Conservation (phyloP, 2,797 vertebrate genomes). For the Acridotheres tristis region DNA sequence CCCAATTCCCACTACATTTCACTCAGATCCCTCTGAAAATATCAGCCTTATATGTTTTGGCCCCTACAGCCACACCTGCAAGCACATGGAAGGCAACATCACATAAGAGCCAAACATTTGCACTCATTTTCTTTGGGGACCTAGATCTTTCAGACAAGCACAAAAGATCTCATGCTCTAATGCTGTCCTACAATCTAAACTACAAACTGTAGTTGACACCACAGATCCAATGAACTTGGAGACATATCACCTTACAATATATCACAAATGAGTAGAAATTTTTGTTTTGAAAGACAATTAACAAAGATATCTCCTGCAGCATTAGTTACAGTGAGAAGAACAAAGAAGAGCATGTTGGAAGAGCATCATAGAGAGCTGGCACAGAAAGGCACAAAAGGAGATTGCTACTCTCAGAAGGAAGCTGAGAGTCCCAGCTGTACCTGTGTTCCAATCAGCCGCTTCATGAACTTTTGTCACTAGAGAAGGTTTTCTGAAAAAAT, state of each 20-base stretch:
- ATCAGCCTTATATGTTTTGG: neutral
- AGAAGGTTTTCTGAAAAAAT: conserved; percentile 20
- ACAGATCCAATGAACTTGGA: neutral
- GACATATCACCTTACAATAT: fast-evolving
- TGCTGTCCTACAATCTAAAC: neutral
- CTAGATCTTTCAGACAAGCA: neutral
- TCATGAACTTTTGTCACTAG: neutral
- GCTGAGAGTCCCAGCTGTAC: neutral
- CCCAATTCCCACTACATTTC: neutral
- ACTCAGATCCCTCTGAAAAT: neutral
- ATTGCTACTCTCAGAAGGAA: neutral
- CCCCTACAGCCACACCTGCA: neutral
- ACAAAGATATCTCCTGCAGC: neutral
- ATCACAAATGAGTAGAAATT: neutral
- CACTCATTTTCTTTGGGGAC: neutral
- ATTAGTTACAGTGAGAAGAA: neutral
- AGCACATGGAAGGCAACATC: neutral
- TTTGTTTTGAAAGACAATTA: neutral
- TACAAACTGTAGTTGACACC: neutral
- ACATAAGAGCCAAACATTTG: neutral
- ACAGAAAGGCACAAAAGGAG: neutral
- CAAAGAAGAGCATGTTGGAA: neutral
- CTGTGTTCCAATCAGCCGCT: neutral
- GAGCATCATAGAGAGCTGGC: neutral
- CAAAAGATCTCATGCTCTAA: neutral